phyloP scores from a whole-genome alignment of 1,140 invertebrate species.

The Chironomus striatipennis region DNA sequence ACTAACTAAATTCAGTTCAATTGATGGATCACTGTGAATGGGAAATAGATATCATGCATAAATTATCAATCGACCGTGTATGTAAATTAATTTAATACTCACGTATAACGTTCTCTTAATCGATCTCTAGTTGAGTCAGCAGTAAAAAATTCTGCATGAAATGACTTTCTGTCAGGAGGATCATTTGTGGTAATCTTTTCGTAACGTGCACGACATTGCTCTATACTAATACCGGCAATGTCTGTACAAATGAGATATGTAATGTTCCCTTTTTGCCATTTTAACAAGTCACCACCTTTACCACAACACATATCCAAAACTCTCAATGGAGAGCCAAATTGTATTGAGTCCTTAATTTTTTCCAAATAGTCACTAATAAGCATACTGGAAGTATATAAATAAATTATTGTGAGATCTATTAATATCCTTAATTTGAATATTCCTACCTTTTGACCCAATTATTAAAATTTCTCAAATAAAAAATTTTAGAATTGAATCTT shows the following conservation, averaged over 20 bases:
- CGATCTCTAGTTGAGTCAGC: constrained; percentile 85
- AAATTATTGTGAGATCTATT: not conserved
- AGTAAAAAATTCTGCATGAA: constrained; percentile 82
- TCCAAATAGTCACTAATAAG: constrained; percentile 69
- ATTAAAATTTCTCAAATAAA: constrained; percentile 93
- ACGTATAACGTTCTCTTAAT: constrained; percentile 47
- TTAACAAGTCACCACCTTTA: constrained; percentile 94
- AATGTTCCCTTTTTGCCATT: constrained; percentile 84
- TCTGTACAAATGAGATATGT: constrained; percentile 88
- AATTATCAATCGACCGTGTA: no score
- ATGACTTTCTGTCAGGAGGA: constrained; percentile 43
- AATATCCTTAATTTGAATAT: not conserved
- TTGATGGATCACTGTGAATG: constrained; percentile 58
- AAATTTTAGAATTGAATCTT: constrained; percentile 79
- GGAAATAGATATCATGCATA: not conserved
- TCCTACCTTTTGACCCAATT: constrained; percentile 85
- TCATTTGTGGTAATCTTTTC: constrained; percentile 42
- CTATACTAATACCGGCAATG: constrained; percentile 84
- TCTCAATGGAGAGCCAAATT: constrained; percentile 48
- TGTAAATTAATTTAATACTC: not conserved
- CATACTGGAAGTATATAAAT: constrained; percentile 50
- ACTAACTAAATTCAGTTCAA: constrained; percentile 81
- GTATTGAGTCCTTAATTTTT: constrained; percentile 51
- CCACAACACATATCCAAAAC: constrained; percentile 77
- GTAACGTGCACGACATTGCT: constrained; percentile 71